Evolutionary conservation across 2,113 vertebrate genomes (phyloP).

Genomic region (Cromileptes altivelis): DNA sequence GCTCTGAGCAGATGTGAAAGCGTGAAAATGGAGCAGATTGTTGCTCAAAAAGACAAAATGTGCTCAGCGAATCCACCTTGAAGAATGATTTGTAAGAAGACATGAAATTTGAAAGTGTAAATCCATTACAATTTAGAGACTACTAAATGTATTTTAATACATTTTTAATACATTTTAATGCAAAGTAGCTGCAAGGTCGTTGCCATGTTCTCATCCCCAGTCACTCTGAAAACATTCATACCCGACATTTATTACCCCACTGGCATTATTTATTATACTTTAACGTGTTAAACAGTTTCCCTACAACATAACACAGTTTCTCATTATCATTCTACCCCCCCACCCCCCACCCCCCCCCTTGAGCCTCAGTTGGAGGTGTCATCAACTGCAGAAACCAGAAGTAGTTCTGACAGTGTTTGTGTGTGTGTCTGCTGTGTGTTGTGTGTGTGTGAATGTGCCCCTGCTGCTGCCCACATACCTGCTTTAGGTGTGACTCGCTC

Average conservation of each 20-base stretch:
- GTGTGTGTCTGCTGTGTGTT: conserved; percentile 36
- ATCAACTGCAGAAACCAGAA: conserved; percentile 23
- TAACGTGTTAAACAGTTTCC: background rate
- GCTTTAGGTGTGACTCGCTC: conserved; percentile 91
- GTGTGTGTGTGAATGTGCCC: conserved; percentile 3
- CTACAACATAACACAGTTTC: background rate
- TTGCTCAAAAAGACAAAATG: background rate
- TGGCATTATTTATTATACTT: background rate
- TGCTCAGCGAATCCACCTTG: background rate
- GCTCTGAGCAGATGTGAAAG: background rate
- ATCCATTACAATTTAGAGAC: background rate
- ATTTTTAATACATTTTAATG: background rate
- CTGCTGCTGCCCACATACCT: conserved; percentile 30
- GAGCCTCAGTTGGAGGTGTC: conserved; percentile 46
- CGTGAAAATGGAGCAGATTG: background rate
- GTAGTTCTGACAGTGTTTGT: conserved; percentile 52
- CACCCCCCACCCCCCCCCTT: background rate
- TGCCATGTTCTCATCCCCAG: background rate
- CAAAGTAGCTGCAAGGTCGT: background rate
- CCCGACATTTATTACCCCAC: background rate
- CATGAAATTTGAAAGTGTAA: no score
- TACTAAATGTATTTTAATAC: no score
- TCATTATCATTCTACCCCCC: conserved; percentile 27
- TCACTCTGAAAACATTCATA: conserved; percentile 1
- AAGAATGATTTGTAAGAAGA: background rate